phyloP scores from a whole-genome alignment of 2,888 invertebrate genomes.

The Teleiodes luculella region DNA sequence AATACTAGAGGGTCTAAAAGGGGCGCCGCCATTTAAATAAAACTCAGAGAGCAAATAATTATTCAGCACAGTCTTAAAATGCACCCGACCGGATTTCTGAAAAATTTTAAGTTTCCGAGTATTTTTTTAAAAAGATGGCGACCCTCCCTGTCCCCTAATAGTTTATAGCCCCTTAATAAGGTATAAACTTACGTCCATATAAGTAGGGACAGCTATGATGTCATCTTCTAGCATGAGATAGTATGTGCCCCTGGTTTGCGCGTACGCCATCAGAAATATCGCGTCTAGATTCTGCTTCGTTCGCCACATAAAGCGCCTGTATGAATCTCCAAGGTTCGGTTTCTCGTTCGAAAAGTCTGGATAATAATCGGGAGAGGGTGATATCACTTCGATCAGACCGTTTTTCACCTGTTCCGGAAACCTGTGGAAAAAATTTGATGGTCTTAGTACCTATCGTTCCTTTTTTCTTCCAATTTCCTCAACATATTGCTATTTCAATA shows the following conservation, averaged over 20 bases:
- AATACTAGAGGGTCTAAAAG: too few relatives aligned
- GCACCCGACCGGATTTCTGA: too few relatives aligned
- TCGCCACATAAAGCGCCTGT: conserved; percentile 92
- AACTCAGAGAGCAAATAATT: too few relatives aligned
- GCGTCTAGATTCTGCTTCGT: conserved; percentile 97
- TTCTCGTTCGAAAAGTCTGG: conserved; percentile 89
- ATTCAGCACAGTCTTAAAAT: too few relatives aligned
- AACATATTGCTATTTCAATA: too few relatives aligned
- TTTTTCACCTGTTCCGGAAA: conserved; percentile 86
- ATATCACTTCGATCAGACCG: conserved; percentile 92
- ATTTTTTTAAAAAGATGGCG: too few relatives aligned
- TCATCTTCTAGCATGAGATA: conserved; percentile 97
- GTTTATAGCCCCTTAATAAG: too few relatives aligned
- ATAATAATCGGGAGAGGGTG: conserved; percentile 91
- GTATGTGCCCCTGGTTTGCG: conserved; percentile 90
- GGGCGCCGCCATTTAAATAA: too few relatives aligned
- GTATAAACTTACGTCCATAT: conserved; percentile 86
- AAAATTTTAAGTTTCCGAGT: too few relatives aligned
- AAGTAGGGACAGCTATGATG: conserved; percentile 91
- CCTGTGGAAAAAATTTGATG: conserved; percentile 54
- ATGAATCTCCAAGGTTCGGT: conserved; percentile 90
- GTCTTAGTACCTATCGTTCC: too few relatives aligned
- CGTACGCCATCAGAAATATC: conserved; percentile 96
- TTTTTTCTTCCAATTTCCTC: too few relatives aligned
- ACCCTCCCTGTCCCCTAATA: too few relatives aligned